Base-by-base conservation (phyloP, 2,888 invertebrate species). In the Carabus problematicus region DNA sequence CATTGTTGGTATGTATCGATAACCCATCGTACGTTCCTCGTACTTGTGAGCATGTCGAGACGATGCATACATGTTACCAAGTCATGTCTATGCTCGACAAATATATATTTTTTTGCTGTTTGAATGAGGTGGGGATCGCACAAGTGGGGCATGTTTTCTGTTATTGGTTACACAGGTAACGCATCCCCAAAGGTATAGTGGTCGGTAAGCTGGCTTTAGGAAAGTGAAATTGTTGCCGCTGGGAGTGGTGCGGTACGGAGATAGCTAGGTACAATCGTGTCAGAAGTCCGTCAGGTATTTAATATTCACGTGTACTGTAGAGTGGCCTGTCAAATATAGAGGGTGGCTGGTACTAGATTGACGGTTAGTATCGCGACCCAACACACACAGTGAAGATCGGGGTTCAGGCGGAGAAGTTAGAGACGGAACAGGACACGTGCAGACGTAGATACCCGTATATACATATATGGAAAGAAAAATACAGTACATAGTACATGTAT, bases 161-260 rank as follows among this genome's bases (percentile, higher is more conserved):
- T 67, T 41, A 67, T 67, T 67, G 67, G 67, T 60, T 52, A 67
- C 18, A 29, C 19, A 42, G 52, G 16, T 43, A 43, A 54, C 42
- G 42, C 16, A 49, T 52, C 54, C 67, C 67, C 67, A 41, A 67
- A 67, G 67, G 60, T 60, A 60, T 49, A 67, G 58, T 67, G 67
- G 67, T 40, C 42, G 58, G 58, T 47, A 43, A 52, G 39, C 62
- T 39, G 52, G 43, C 58, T 40, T 52, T 67, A 60, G 67, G 54
- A 60, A 67, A 67, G 67, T 67, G 67, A 67, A 67, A 67, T 60
- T 58, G 41, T 42, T 14, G 29, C 19, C 55, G 55, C 29, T 40
- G 58, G 41, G 43, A 58, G 42, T 18, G 67, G 29, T 29, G 29
- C 29, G 29, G 29, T 29, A 6, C 29, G 41, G 59, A 67, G 66